Evolutionary conservation across 1,140 invertebrate genomes (phyloP).

Genomic region (Acromyrmex echinatior): DNA sequence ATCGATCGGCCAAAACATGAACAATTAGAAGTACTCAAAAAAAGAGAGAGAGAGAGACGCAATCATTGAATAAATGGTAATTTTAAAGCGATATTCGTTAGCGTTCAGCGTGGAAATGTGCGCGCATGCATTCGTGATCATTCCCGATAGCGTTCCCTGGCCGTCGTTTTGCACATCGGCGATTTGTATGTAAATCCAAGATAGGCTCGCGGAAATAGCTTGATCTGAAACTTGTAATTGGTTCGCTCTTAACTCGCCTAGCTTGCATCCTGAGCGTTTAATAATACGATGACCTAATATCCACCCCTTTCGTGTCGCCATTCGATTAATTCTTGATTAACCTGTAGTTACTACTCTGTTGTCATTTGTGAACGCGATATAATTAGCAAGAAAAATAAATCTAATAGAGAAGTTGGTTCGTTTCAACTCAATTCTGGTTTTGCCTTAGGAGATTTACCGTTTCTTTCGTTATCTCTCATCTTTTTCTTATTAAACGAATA

Average conservation of each 20-base stretch:
- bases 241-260: neutral
- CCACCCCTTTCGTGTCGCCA: conserved; percentile 12
- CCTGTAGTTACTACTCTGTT: neutral
- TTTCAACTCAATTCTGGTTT: neutral
- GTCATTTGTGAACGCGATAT: neutral
- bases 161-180: conserved; percentile 60
- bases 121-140: conserved; percentile 40
- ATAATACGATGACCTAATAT: neutral
- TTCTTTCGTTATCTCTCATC: neutral
- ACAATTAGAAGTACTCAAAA: neutral
- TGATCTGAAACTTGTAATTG: conserved; percentile 67
- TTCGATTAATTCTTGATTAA: conserved; percentile 51
- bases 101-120: conserved; percentile 43
- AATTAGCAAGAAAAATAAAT: neutral
- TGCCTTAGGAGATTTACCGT: neutral
- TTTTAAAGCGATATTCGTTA: conserved; percentile 49
- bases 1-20: conserved; percentile 57
- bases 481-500: neutral
- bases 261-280: conserved; percentile 14
- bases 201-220: conserved; percentile 72
- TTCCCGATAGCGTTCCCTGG: conserved; percentile 38
- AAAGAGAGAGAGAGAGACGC: neutral
- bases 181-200: conserved; percentile 74
- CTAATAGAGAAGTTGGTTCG: neutral
- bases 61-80: conserved; percentile 72